A percentile compares a stretch with the other conserved stretches of the same genome.
Evolutionary conservation across 1,140 invertebrate genomes (phyloP).

Genomic region (Apis cerana): DNA sequence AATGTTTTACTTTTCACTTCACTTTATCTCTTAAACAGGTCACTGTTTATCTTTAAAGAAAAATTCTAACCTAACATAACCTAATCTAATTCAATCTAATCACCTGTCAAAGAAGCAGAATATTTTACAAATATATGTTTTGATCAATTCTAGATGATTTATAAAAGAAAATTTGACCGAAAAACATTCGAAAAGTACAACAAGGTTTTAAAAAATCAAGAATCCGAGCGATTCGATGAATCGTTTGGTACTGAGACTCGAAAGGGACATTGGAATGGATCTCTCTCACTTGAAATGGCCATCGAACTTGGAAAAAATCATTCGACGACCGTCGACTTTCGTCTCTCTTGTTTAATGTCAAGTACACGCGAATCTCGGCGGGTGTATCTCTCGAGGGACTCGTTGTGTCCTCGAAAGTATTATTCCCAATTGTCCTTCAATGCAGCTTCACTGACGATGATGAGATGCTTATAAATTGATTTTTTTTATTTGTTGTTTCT

Average conservation of each 20-base stretch:
- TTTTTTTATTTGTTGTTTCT: neutral
- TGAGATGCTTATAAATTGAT: slow-evolving; percentile 24
- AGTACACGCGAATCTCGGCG: slow-evolving; percentile 53
- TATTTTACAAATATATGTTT: too few relatives aligned
- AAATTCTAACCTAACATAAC: too few relatives aligned
- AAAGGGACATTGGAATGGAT: neutral
- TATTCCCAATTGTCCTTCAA: slow-evolving; percentile 61
- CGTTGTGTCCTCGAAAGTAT: slow-evolving; percentile 49
- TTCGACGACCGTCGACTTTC: slow-evolving; percentile 21
- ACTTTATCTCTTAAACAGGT: too few relatives aligned
- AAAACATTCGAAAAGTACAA: neutral
- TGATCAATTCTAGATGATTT: too few relatives aligned
- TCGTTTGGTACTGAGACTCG: slow-evolving; percentile 41
- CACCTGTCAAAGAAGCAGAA: too few relatives aligned
- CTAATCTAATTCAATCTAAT: too few relatives aligned
- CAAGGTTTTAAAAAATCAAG: too few relatives aligned
- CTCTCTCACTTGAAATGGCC: slow-evolving; percentile 40
- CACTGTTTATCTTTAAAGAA: too few relatives aligned
- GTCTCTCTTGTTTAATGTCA: slow-evolving; percentile 50
- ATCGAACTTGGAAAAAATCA: slow-evolving; percentile 30
- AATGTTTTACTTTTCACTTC: too few relatives aligned
- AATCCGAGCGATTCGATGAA: slow-evolving; percentile 26
- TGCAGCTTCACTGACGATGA: slow-evolving; percentile 42
- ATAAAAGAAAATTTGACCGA: too few relatives aligned
- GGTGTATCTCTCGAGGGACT: slow-evolving; percentile 37